Base-by-base conservation (phyloP, 2,888 invertebrate genomes). In the Pyrocoelia pectoralis region DNA sequence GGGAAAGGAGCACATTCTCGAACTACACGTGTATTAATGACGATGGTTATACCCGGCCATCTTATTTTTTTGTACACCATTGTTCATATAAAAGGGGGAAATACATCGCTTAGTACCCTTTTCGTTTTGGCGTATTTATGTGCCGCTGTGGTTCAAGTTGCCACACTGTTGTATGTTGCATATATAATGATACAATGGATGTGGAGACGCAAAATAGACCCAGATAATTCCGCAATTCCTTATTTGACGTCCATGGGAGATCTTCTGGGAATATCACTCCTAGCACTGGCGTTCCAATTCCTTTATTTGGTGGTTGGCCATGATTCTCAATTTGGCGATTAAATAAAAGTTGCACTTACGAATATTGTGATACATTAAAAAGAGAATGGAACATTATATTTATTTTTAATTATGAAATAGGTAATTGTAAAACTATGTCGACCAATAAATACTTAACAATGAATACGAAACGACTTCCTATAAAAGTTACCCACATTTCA, bases 141-240 rank as follows among this genome's bases (percentile, higher is more conserved):
- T 68, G 90, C 90, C 49, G 88, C 91, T 18, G 76, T 84, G 66
- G 77, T 86, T 60, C 87, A 87, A 80, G 87, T 87, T 57, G 80
- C 81, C 17, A 78, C 80, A 19, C 73, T 81, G 56, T 73, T 81
- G n/a, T 81, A 81, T 65, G 72, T 79, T 28, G 80, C 87, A 84
- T 78, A 80, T 66, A 79, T 81, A 60, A 79, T 81, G 78, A 81
- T 80, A 56, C 80, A 81, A 62, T 90, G 88, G 85, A 91, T 94
- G 89, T 95, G 95, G 95, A 86, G 84, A 64, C 82, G 86, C 68
- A 90, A 90, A 64, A 90, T 92, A 76, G 91, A 92, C 79, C 92
- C 92, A 1, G 91, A 92, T 80, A 91, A 90, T 75, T 89, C 89
- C 41, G 89, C 91, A 66, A 91, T 92, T 74, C 92, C 92, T 14